These are phyloP conservation scores for Sarcophaga bullata DNA, from an alignment of 1,140 invertebrate genomes.

Conservation along the genomic window DNA sequence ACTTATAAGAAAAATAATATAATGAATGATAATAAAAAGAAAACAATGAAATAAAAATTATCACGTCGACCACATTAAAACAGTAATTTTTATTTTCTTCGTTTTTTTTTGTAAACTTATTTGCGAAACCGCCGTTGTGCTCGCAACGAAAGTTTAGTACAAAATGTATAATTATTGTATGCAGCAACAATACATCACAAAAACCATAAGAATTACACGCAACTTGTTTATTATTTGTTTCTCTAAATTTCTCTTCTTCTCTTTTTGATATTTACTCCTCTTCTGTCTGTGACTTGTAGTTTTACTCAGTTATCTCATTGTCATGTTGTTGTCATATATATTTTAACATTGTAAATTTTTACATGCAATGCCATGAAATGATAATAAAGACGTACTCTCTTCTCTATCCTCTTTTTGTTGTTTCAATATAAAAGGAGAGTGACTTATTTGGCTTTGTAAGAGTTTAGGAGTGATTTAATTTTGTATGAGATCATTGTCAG, in stretches of 20 bases:
- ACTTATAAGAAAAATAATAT: not conserved
- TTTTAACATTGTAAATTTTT: too few relatives aligned
- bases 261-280: not conserved
- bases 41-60: constrained; percentile 3
- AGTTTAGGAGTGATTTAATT: too few relatives aligned
- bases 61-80: constrained; percentile 11
- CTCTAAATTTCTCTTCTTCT: not conserved
- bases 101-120: not conserved
- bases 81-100: too few relatives aligned
- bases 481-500: too few relatives aligned
- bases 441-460: too few relatives aligned
- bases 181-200: not conserved
- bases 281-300: not conserved
- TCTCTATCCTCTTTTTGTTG: too few relatives aligned
- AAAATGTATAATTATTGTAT: constrained; percentile 11
- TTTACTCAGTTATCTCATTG: not conserved
- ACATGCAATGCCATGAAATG: too few relatives aligned
- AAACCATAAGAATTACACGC: not conserved
- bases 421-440: too few relatives aligned
- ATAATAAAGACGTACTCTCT: too few relatives aligned
- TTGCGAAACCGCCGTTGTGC: constrained; percentile 4
- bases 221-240: not conserved
- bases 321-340: not conserved
- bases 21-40: not conserved
- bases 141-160: constrained; percentile 39